Conservation (phyloP, 2,113 vertebrate species). For the Atrichornis clamosus region DNA sequence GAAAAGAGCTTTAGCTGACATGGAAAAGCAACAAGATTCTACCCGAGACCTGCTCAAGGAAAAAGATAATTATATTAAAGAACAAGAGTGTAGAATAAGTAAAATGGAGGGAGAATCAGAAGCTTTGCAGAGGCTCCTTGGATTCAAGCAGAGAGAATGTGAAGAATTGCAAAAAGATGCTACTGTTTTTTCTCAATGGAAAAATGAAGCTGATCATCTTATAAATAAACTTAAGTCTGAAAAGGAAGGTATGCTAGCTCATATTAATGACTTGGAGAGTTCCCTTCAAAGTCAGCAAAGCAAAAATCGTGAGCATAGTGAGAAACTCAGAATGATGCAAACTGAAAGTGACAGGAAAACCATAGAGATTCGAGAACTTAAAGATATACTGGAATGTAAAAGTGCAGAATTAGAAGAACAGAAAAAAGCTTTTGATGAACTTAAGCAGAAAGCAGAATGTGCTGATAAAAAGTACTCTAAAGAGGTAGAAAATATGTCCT, state of each 20-base stretch:
- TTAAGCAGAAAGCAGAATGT: constrained; percentile 69
- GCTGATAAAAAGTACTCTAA: constrained; percentile 79
- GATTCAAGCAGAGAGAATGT: constrained; percentile 73
- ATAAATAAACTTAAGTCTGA: constrained; percentile 73
- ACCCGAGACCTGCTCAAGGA: constrained; percentile 78
- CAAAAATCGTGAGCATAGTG: constrained; percentile 57
- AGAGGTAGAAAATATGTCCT: constrained; percentile 79
- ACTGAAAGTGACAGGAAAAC: constrained; percentile 71
- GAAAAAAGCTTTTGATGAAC: constrained; percentile 68
- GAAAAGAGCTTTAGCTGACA: constrained; percentile 74
- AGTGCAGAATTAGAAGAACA: constrained; percentile 76
- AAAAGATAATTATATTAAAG: constrained; percentile 77
- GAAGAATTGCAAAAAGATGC: constrained; percentile 74
- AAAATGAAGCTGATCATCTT: constrained; percentile 77
- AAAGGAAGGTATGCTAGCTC: constrained; percentile 73
- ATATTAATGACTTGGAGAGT: constrained; percentile 75
- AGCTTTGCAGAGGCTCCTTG: constrained; percentile 69
- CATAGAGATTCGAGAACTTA: constrained; percentile 75
- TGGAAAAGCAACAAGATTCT: constrained; percentile 77
- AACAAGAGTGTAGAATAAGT: constrained; percentile 70
- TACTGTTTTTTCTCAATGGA: constrained; percentile 77
- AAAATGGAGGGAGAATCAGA: constrained; percentile 72
- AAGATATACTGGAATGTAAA: constrained; percentile 75
- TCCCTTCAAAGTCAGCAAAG: constrained; percentile 65
- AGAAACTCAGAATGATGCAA: constrained; percentile 70